Evolutionary conservation across 2,797 vertebrate species (phyloP).

Genomic region (Bryconaethiops microstoma): DNA sequence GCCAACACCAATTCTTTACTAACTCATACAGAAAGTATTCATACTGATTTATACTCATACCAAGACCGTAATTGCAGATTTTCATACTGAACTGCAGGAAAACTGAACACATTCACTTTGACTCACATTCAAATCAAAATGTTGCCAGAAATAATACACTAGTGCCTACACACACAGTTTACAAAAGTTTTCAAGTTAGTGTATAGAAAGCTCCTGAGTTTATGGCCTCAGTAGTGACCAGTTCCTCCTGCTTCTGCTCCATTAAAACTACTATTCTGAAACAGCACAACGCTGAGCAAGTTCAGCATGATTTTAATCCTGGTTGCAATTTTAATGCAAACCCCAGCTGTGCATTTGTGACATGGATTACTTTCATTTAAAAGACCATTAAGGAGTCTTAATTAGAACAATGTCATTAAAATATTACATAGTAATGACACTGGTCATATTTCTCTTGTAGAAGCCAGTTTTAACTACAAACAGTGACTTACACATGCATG

Average conservation of each 20-base stretch:
- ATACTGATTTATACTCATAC: not conserved
- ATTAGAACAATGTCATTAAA: not conserved
- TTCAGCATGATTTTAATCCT: no score
- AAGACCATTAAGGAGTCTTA: not conserved
- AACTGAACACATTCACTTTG: no score
- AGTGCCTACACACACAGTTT: no score
- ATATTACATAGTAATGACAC: not conserved
- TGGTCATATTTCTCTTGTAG: not conserved
- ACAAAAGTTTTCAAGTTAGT: conserved; percentile 82
- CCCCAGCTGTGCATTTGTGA: not conserved
- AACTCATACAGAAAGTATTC: not conserved
- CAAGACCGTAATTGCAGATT: no score
- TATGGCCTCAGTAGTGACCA: conserved; percentile 86
- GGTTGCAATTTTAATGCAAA: not conserved
- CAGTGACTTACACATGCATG: not conserved
- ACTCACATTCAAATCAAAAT: no score
- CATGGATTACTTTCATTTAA: not conserved
- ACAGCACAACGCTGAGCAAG: not conserved
- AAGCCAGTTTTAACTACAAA: not conserved
- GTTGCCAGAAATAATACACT: no score
- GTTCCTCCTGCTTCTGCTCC: conserved; percentile 87
- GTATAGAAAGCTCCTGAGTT: conserved; percentile 90
- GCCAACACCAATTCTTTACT: not conserved
- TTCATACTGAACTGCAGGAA: no score
- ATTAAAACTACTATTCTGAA: conserved; percentile 86